Conservation (phyloP, 2,113 vertebrate species). For the Centropus unirufus region DNA sequence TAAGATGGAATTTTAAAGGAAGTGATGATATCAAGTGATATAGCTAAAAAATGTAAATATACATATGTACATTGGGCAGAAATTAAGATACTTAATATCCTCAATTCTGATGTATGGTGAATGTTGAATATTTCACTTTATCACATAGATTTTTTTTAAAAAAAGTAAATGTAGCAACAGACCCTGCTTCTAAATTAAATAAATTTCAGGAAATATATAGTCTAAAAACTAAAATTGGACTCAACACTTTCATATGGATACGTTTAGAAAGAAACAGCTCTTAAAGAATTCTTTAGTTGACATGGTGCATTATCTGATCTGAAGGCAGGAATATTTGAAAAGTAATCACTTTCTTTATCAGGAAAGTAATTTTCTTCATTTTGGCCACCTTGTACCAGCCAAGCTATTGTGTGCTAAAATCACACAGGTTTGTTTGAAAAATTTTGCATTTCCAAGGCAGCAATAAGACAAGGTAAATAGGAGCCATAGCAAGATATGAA, state of each 20-base stretch:
- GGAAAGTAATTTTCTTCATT: not conserved
- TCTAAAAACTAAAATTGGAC: not conserved
- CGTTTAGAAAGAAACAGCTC: not conserved
- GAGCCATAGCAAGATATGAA: not conserved
- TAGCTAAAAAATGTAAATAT: not conserved
- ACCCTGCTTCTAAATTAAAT: not conserved
- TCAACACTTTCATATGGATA: not conserved
- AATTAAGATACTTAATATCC: not conserved
- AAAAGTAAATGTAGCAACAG: not conserved
- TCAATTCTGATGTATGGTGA: not conserved
- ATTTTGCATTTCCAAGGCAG: not conserved
- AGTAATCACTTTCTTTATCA: not conserved
- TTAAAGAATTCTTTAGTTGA: not conserved
- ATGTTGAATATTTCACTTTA: not conserved
- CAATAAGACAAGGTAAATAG: not conserved
- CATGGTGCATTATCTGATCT: not conserved
- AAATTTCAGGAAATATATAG: not conserved
- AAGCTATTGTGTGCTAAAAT: not conserved
- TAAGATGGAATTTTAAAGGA: not conserved
- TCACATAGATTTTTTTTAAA: not conserved
- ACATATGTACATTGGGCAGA: not conserved
- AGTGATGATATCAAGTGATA: not conserved
- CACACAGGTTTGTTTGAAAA: not conserved
- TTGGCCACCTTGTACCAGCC: not conserved
- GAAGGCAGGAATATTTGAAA: not conserved